Evolutionary conservation across 2,888 invertebrate genomes (phyloP).

Genomic region (Chironomus tentans): DNA sequence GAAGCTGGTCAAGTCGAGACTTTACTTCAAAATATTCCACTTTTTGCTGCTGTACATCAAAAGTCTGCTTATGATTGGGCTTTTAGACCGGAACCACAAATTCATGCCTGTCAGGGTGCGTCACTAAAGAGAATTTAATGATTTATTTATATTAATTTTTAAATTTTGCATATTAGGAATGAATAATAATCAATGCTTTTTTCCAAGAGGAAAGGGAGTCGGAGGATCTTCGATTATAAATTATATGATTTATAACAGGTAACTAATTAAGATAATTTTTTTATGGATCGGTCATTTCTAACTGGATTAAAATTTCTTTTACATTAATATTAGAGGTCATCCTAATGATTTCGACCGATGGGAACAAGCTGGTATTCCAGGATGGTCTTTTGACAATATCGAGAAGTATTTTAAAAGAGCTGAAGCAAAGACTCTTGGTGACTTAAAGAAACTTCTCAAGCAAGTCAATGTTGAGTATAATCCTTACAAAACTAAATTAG

Average conservation of each 20-base stretch:
- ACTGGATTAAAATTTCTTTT: too few species aligned
- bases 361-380: slow-evolving; percentile 33
- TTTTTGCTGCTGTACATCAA: slow-evolving; percentile 46
- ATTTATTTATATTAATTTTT: too few species aligned
- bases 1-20: slow-evolving; percentile 43
- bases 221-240: slow-evolving; percentile 32
- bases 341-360: slow-evolving; percentile 32
- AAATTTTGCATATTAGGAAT: slow-evolving; percentile 33
- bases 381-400: slow-evolving; percentile 42
- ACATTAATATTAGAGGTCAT: slow-evolving; percentile 33
- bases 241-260: slow-evolving; percentile 32
- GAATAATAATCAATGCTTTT: slow-evolving; percentile 41
- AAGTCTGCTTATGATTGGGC: slow-evolving; percentile 52
- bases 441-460: slow-evolving; percentile 32
- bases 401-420: slow-evolving; percentile 35
- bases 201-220: slow-evolving; percentile 34
- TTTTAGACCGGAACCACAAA: slow-evolving; percentile 50
- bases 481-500: slow-evolving; percentile 41
- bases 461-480: slow-evolving; percentile 38
- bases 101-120: slow-evolving; percentile 44
- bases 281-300: too few species aligned
- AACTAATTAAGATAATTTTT: too few species aligned
- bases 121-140: slow-evolving; percentile 11
- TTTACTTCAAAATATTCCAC: slow-evolving; percentile 45
- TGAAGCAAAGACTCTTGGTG: slow-evolving; percentile 31